Evolutionary conservation across 2,797 vertebrate species (phyloP).

Genomic region (Sebastes melanostomus): DNA sequence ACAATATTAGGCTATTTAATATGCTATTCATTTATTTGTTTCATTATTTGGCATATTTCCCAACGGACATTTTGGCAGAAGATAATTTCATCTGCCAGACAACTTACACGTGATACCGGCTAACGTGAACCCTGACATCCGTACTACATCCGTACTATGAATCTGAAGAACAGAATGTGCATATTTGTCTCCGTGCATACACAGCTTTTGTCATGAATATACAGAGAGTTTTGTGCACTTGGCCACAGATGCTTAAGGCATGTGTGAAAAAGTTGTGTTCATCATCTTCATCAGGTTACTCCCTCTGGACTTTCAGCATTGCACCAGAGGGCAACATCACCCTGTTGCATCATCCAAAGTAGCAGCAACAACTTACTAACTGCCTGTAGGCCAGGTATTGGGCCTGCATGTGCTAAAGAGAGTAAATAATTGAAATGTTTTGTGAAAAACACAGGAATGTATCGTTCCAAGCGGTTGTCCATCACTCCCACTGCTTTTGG

Average conservation of each 20-base stretch:
- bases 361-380: conserved; percentile 39
- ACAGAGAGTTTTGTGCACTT: background rate
- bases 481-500: conserved; percentile 28
- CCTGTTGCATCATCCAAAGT: conserved; percentile 52
- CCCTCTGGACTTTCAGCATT: conserved; percentile 23
- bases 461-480: conserved; percentile 22
- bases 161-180: background rate
- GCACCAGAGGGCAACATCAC: conserved; percentile 36
- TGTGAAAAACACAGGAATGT: conserved; percentile 21
- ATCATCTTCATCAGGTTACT: conserved; percentile 9
- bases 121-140: no score
- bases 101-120: no score
- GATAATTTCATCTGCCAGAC: no score
- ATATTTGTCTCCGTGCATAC: background rate
- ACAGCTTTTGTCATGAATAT: background rate
- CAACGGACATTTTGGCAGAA: no score
- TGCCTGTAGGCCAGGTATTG: conserved; percentile 26
- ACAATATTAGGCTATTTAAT: no score
- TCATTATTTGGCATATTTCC: no score
- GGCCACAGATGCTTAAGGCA: background rate
- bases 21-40: no score
- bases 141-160: background rate
- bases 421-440: conserved; percentile 58
- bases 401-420: conserved; percentile 18
- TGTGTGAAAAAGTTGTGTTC: conserved; percentile 13